These are phyloP conservation scores for Chrysemys picta DNA, from an alignment of 2,113 vertebrate genomes.

Conservation along the genomic window DNA sequence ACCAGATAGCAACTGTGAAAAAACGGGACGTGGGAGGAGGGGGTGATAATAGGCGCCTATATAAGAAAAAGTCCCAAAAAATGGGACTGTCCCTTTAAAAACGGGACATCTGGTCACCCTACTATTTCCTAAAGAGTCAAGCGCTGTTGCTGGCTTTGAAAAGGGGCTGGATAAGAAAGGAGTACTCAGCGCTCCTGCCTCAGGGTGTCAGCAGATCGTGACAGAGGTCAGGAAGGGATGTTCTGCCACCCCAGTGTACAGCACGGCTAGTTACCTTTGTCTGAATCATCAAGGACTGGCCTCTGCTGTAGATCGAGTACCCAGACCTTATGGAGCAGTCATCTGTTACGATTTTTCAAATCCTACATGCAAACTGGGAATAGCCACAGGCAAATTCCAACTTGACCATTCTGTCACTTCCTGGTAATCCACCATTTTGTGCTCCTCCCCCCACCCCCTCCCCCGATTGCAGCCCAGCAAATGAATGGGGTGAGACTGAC, in stretches of 20 bases:
- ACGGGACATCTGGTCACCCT: too few species aligned
- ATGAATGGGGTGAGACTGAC: fast-evolving
- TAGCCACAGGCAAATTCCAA: not conserved
- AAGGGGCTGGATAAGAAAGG: not conserved
- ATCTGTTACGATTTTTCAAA: not conserved
- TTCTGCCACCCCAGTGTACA: not conserved
- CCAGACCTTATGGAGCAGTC: not conserved
- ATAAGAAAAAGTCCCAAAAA: too few species aligned
- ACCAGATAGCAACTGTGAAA: too few species aligned
- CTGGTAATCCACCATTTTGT: not conserved
- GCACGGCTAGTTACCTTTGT: not conserved
- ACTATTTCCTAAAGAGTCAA: not conserved
- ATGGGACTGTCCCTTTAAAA: too few species aligned
- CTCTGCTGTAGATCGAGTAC: not conserved
- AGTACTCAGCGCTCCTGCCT: fast-evolving
- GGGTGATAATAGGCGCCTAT: too few species aligned
- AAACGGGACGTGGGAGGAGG: too few species aligned
- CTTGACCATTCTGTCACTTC: not conserved
- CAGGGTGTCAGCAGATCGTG: fast-evolving
- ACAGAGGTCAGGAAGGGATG: not conserved
- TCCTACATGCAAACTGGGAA: not conserved
- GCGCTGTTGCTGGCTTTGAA: not conserved
- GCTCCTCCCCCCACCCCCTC: fast-evolving
- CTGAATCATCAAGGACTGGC: fast-evolving
- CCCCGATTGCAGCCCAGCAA: fast-evolving